Evolutionary conservation across 2,797 vertebrate species (phyloP).

Genomic region (Nyctibius grandis): DNA sequence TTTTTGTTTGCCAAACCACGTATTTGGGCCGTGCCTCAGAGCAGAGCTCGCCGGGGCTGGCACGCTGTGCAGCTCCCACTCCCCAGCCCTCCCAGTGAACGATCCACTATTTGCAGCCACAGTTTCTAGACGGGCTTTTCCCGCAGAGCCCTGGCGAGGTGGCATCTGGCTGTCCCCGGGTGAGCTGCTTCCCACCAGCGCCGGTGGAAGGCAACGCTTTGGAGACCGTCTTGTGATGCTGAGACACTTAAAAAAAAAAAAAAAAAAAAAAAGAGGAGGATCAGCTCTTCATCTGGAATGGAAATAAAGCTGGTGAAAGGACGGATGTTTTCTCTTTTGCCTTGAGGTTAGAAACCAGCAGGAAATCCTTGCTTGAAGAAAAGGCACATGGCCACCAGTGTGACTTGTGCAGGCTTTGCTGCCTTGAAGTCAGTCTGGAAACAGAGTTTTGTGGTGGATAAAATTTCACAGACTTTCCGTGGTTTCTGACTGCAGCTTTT

Average conservation of each 20-base stretch:
- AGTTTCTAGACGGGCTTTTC: not conserved
- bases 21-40: not conserved
- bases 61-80: not conserved
- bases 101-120: not conserved
- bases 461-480: conserved; percentile 15
- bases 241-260: not conserved
- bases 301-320: conserved; percentile 62
- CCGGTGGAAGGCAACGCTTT: not conserved
- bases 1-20: not conserved
- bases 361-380: conserved; percentile 51
- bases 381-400: conserved; percentile 34
- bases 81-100: not conserved
- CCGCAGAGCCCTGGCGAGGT: not conserved
- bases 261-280: not conserved
- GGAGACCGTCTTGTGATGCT: not conserved
- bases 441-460: not conserved
- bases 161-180: not conserved
- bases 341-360: conserved; percentile 63
- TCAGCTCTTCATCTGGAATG: conserved; percentile 30
- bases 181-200: not conserved
- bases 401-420: not conserved
- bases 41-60: not conserved
- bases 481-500: not conserved
- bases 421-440: conserved; percentile 36
- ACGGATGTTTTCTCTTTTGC: conserved; percentile 47